These are phyloP conservation scores for Merodon equestris DNA, from an alignment of 2,888 invertebrate species.

Conservation along the genomic window DNA sequence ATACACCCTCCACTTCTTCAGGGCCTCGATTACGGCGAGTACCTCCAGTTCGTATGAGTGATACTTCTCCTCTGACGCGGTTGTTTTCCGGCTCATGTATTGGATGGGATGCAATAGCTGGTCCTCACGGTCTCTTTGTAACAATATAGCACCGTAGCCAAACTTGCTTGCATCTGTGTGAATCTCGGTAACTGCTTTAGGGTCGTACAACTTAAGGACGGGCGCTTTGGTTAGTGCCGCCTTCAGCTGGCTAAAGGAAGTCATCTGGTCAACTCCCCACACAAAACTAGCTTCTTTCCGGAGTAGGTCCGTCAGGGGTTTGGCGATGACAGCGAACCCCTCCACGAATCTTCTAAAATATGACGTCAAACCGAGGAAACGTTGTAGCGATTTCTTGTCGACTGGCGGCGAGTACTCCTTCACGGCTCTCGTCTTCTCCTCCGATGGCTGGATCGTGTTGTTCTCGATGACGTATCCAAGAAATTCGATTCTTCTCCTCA, in stretches of 20 bases:
- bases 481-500: constrained; percentile 55
- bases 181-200: background rate
- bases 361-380: constrained; percentile 49
- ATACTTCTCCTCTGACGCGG: too few relatives aligned
- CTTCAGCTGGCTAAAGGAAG: background rate
- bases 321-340: constrained; percentile 10
- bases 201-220: background rate
- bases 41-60: too few relatives aligned
- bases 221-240: background rate
- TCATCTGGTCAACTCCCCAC: background rate
- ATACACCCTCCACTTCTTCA: too few relatives aligned
- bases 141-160: constrained; percentile 72
- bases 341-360: constrained; percentile 25
- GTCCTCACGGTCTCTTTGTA: constrained; percentile 69
- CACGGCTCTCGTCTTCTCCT: constrained; percentile 31
- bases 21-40: too few relatives aligned
- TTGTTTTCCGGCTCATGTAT: too few relatives aligned
- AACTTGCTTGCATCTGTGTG: constrained; percentile 16
- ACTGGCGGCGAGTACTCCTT: constrained; percentile 39
- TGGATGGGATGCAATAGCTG: background rate
- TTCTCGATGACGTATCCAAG: constrained; percentile 50
- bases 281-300: background rate
- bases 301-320: constrained; percentile 20
- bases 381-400: constrained; percentile 46
- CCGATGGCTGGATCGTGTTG: constrained; percentile 40